Conservation (phyloP, 2,797 vertebrate species). For the Tauraco hartlaubi region DNA sequence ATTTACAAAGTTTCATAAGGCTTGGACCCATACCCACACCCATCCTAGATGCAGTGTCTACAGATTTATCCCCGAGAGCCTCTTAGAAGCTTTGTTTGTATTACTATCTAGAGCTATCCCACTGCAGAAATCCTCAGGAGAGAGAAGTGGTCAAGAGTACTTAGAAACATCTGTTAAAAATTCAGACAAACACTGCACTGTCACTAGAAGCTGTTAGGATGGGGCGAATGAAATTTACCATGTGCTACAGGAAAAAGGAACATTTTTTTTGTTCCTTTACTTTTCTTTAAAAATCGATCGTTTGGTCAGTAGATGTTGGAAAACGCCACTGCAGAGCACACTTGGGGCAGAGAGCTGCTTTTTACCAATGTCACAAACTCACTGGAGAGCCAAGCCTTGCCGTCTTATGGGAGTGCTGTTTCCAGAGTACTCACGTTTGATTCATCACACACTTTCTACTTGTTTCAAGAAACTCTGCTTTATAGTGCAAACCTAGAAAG, state of each 20-base stretch:
- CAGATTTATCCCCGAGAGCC: conserved; percentile 60
- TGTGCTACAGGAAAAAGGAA: not conserved
- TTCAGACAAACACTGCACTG: conserved; percentile 61
- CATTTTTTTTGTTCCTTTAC: not conserved
- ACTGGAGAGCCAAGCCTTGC: not conserved
- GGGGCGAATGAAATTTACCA: not conserved
- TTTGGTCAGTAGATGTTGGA: not conserved
- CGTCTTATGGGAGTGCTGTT: not conserved
- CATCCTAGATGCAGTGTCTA: conserved; percentile 58
- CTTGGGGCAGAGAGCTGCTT: not conserved
- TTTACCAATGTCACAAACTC: not conserved
- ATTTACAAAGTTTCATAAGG: conserved; percentile 72
- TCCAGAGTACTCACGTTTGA: not conserved
- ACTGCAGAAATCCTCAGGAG: conserved; percentile 70
- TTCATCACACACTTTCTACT: not conserved
- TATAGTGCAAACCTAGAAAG: conserved; percentile 30
- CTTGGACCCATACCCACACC: conserved; percentile 74
- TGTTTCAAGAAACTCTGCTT: conserved; percentile 9
- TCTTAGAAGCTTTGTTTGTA: conserved; percentile 57
- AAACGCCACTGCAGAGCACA: not conserved
- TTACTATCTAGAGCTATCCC: conserved; percentile 70
- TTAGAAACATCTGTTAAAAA: conserved; percentile 74
- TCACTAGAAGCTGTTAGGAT: conserved; percentile 48
- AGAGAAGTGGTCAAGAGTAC: conserved; percentile 65
- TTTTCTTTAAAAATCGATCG: conserved; percentile 2